These are phyloP conservation scores for Notolabrus celidotus DNA, from an alignment of 2,797 vertebrate species.

Conservation along the genomic window DNA sequence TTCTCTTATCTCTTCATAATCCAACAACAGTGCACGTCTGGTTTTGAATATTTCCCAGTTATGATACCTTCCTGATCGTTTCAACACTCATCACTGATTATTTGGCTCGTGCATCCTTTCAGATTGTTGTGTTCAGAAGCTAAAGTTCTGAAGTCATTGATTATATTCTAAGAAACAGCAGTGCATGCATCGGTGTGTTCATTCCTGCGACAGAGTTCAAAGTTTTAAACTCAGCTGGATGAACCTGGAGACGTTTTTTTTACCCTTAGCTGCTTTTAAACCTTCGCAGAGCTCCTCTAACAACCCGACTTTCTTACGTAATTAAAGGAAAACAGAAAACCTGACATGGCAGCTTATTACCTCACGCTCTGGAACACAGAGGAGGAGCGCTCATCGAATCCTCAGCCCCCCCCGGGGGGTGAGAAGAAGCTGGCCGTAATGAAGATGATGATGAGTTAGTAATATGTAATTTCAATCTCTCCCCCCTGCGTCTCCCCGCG, in stretches of 20 bases:
- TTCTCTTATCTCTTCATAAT: too few species aligned
- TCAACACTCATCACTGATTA: too few species aligned
- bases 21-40: too few species aligned
- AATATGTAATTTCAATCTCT: constrained; percentile 21
- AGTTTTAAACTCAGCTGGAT: neutral
- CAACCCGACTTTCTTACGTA: neutral
- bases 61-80: too few species aligned
- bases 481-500: neutral
- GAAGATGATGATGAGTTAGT: constrained; percentile 42
- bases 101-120: too few species aligned
- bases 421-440: constrained; percentile 24
- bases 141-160: too few species aligned
- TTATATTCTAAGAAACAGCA: too few species aligned
- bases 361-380: neutral
- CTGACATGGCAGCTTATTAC: constrained; percentile 26
- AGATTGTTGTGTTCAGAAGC: too few species aligned
- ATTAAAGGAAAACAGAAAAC: constrained; percentile 12
- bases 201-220: neutral
- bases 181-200: too few species aligned
- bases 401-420: neutral
- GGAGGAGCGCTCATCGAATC: neutral
- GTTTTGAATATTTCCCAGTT: too few species aligned
- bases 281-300: neutral
- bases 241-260: neutral
- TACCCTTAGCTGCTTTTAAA: neutral